phyloP scores from a whole-genome alignment of 2,113 vertebrate genomes.

The Regulus satrapa region DNA sequence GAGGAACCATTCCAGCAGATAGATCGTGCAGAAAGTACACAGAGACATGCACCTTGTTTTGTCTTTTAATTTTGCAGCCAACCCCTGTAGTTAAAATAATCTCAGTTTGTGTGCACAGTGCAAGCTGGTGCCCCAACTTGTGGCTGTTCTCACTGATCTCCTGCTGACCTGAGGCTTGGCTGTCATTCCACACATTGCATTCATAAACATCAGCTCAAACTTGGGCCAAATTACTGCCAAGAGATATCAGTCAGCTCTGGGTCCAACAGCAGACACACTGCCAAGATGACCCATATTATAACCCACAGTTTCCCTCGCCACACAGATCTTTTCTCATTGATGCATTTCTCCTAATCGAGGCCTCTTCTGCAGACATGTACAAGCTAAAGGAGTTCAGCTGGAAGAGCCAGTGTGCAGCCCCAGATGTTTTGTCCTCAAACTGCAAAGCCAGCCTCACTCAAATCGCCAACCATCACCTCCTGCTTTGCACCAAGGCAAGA shows the following conservation, averaged over 20 bases:
- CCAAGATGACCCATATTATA: background rate
- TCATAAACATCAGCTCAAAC: background rate
- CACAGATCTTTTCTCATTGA: background rate
- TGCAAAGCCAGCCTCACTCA: background rate
- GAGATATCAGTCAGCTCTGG: background rate
- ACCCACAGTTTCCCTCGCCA: accelerated
- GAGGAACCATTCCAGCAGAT: background rate
- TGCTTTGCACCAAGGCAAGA: background rate
- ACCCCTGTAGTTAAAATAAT: background rate
- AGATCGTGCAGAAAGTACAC: background rate
- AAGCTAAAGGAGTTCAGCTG: background rate
- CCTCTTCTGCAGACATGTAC: background rate
- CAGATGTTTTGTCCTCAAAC: background rate
- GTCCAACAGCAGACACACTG: background rate
- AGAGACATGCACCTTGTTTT: background rate
- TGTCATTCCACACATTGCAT: background rate
- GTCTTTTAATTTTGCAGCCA: background rate
- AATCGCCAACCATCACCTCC: accelerated
- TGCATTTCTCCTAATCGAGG: background rate
- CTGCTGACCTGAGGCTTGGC: background rate
- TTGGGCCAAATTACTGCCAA: background rate
- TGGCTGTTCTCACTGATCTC: background rate
- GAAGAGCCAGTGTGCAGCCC: background rate
- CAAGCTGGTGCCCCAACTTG: background rate
- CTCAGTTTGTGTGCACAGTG: background rate